phyloP scores from a whole-genome alignment of 2,888 invertebrate genomes.

The Epistrophella euchroma region DNA sequence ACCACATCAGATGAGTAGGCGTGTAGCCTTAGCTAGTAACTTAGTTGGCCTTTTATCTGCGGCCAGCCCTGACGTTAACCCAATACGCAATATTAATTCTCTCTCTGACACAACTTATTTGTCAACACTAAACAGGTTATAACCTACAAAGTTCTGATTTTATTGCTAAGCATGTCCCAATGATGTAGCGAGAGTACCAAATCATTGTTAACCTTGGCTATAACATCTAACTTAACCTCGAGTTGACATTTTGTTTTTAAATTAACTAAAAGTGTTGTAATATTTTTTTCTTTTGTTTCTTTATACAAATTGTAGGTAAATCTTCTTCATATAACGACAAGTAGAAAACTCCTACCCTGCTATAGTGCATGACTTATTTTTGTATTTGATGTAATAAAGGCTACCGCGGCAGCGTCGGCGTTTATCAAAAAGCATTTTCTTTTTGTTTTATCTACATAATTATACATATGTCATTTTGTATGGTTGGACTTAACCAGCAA shows the following conservation, averaged over 20 bases:
- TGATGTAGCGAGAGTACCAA: not conserved
- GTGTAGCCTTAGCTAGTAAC: not conserved
- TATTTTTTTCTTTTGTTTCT: not conserved
- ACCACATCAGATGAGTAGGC: no score
- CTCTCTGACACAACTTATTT: not conserved
- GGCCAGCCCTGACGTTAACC: not conserved
- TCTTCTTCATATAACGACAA: not conserved
- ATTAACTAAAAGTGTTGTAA: not conserved
- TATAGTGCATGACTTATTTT: slow-evolving; percentile 39
- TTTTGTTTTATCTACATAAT: not conserved
- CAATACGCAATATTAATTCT: not conserved
- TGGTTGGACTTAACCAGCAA: slow-evolving; percentile 14
- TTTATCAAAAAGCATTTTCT: slow-evolving; percentile 43
- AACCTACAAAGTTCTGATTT: slow-evolving; percentile 29
- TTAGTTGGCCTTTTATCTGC: not conserved
- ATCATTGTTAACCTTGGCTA: slow-evolving; percentile 5
- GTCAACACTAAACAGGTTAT: slow-evolving; percentile 22
- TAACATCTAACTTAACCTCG: slow-evolving; percentile 36
- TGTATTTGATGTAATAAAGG: slow-evolving; percentile 21
- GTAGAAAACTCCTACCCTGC: not conserved
- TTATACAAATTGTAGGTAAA: not conserved
- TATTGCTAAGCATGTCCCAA: not conserved
- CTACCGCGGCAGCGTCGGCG: not conserved
- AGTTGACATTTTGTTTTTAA: slow-evolving; percentile 11
- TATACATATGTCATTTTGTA: slow-evolving; percentile 2